Conservation (phyloP, 2,113 vertebrate genomes). For the Asarcornis scutulata region DNA sequence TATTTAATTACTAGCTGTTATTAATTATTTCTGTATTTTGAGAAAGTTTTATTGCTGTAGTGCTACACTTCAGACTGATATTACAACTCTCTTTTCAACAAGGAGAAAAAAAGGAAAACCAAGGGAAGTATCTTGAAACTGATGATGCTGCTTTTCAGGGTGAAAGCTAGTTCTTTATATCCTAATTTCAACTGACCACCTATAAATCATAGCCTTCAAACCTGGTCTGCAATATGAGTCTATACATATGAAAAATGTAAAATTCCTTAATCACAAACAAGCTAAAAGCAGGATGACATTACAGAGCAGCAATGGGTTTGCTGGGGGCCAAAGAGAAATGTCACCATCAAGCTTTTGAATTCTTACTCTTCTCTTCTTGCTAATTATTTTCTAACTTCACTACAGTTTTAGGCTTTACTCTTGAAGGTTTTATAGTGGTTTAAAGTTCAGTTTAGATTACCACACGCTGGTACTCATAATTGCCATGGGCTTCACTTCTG, state of each 20-base stretch:
- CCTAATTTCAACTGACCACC: slow-evolving; percentile 24
- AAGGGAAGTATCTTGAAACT: not conserved
- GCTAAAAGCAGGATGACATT: slow-evolving; percentile 31
- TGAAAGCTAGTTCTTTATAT: not conserved
- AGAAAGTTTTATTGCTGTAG: not conserved
- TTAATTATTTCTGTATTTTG: not conserved
- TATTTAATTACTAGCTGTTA: not conserved
- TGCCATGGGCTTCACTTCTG: not conserved
- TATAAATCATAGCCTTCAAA: not conserved
- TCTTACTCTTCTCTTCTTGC: not conserved
- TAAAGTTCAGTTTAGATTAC: slow-evolving; percentile 4
- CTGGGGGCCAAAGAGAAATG: slow-evolving; percentile 48
- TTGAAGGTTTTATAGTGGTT: not conserved
- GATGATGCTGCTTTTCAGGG: not conserved
- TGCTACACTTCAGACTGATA: not conserved
- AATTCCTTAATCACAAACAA: slow-evolving; percentile 35
- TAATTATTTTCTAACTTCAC: slow-evolving; percentile 17
- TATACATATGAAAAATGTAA: slow-evolving; percentile 34
- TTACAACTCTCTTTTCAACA: not conserved
- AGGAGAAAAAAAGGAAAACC: not conserved
- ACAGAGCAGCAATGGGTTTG: slow-evolving; percentile 19
- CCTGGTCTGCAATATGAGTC: not conserved
- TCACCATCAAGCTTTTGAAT: slow-evolving; percentile 28
- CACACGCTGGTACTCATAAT: not conserved
- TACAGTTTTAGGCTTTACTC: not conserved